Percentiles rank a stretch among this genome's conserved stretches.
These are phyloP conservation scores for Sebastes kiyomatsui DNA, from an alignment of 2,797 vertebrate genomes.

Conservation along the genomic window DNA sequence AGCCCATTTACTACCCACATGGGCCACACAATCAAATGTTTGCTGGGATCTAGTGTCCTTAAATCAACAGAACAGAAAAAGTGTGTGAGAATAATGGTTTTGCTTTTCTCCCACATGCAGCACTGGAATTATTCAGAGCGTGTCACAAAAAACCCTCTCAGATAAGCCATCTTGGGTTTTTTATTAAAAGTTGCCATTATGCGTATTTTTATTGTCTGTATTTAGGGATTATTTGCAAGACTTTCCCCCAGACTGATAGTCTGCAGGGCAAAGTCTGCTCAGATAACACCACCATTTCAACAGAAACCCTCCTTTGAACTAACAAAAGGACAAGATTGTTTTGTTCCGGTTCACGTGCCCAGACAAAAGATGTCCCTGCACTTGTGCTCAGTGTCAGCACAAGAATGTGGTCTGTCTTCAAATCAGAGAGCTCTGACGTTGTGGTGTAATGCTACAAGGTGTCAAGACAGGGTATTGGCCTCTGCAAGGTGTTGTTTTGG, in stretches of 20 bases:
- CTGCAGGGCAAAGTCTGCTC: constrained; percentile 34
- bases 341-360: constrained; percentile 4
- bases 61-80: not conserved
- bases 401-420: constrained; percentile 50
- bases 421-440: not conserved
- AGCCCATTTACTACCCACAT: too few species aligned
- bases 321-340: constrained; percentile 1
- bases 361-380: not conserved
- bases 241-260: not conserved
- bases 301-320: constrained; percentile 17
- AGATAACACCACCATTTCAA: constrained; percentile 27
- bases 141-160: not conserved
- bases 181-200: not conserved
- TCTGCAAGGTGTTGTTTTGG: not conserved
- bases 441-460: not conserved
- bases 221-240: not conserved
- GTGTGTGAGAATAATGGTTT: not conserved
- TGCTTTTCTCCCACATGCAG: not conserved
- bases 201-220: not conserved
- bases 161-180: not conserved
- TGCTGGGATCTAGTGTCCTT: not conserved
- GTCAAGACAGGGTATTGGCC: not conserved
- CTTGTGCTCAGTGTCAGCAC: constrained; percentile 6
- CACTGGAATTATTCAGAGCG: not conserved
- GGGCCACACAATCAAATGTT: too few species aligned